Evolutionary conservation across 2,797 vertebrate species (phyloP).

Genomic region (Characodon lateralis): DNA sequence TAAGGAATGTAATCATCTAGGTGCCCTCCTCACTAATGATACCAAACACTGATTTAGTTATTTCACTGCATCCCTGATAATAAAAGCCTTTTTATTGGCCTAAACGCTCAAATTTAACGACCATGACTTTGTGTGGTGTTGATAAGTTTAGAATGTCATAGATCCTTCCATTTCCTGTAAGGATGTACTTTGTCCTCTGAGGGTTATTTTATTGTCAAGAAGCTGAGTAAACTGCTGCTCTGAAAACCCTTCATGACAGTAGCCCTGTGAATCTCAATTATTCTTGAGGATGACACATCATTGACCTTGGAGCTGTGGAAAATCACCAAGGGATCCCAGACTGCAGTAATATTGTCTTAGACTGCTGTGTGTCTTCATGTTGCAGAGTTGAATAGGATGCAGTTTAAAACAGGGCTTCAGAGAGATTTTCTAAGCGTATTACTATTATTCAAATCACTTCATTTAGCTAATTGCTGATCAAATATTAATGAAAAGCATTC

Average conservation of each 20-base stretch:
- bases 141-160: neutral
- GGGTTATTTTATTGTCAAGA: constrained; percentile 27
- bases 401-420: constrained; percentile 1
- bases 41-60: neutral
- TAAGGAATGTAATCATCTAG: no score
- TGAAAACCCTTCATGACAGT: constrained; percentile 31
- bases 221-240: constrained; percentile 33
- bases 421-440: constrained; percentile 21
- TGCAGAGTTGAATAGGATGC: neutral
- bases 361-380: constrained; percentile 24
- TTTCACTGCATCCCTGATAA: neutral
- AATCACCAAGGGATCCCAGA: constrained; percentile 40
- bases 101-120: neutral
- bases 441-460: constrained; percentile 3
- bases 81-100: no score
- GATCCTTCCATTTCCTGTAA: neutral
- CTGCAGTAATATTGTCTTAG: constrained; percentile 40
- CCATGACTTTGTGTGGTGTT: neutral
- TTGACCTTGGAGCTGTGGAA: constrained; percentile 65
- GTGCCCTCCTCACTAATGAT: no score
- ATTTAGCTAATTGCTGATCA: constrained; percentile 13
- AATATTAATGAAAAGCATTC: constrained; percentile 14
- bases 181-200: constrained; percentile 40
- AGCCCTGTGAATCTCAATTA: constrained; percentile 43
- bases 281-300: constrained; percentile 51